Evolutionary conservation across 2,797 vertebrate genomes (phyloP).

Genomic region (Perodicticus potto): DNA sequence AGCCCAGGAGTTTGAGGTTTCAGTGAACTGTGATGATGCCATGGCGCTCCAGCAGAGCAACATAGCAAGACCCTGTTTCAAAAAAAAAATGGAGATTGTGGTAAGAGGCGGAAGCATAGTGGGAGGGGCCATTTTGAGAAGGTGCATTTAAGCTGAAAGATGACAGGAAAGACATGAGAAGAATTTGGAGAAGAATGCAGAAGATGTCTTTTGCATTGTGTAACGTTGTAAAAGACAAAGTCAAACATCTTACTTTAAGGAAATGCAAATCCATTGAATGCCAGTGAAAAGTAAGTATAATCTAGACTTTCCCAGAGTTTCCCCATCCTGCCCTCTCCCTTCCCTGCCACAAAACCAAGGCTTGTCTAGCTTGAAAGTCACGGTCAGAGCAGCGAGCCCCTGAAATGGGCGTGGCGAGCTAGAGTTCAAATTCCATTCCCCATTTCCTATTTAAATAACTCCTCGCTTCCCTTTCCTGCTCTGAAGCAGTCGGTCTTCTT

Average conservation of each 20-base stretch:
- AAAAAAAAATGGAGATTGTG: not conserved
- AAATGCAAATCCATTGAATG: not conserved
- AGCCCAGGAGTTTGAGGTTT: not conserved
- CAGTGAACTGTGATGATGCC: not conserved
- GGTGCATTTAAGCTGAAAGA: not conserved
- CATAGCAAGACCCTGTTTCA: not conserved
- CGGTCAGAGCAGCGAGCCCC: not conserved
- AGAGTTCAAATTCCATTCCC: not conserved
- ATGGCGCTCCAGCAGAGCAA: not conserved
- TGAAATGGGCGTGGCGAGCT: not conserved
- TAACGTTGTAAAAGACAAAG: not conserved
- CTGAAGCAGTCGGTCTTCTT: not conserved
- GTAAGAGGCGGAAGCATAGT: not conserved
- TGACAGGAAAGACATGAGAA: not conserved
- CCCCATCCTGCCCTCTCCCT: rapidly evolving
- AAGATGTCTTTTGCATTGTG: too few species aligned
- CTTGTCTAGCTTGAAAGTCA: not conserved
- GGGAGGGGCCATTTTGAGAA: not conserved
- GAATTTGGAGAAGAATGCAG: not conserved
- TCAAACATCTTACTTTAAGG: not conserved
- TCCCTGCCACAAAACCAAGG: too few species aligned
- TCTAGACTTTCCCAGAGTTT: not conserved
- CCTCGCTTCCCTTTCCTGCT: not conserved
- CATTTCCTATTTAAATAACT: not conserved
- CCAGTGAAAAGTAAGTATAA: not conserved